Evolutionary conservation across 1,140 invertebrate species (phyloP).

Genomic region (Thaumatotibia leucotreta): DNA sequence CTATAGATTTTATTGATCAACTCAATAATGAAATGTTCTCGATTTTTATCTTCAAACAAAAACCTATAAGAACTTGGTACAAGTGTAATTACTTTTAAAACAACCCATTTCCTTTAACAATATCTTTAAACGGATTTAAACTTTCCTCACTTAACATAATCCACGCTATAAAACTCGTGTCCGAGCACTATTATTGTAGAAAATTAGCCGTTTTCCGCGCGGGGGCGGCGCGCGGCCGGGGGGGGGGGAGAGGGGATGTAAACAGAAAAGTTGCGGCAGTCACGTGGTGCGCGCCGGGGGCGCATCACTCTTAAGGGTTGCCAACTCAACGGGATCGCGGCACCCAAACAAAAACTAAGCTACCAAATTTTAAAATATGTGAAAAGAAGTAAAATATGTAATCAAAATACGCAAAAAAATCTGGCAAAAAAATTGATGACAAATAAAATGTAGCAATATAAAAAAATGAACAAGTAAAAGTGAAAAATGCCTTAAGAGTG

Average conservation of each 20-base stretch:
- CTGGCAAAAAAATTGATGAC: neutral
- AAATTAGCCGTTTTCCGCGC: constrained; percentile 15
- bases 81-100: neutral
- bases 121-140: neutral
- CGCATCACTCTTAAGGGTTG: constrained; percentile 70
- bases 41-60: neutral
- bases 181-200: constrained; percentile 17
- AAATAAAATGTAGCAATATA: neutral
- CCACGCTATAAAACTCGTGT: neutral
- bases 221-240: constrained; percentile 25
- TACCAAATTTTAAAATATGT: neutral
- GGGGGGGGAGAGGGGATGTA: constrained; percentile 46
- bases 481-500: constrained; percentile 54
- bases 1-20: too few species aligned
- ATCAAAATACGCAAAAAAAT: too few species aligned
- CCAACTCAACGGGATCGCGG: neutral
- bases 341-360: constrained; percentile 17
- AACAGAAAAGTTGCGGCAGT: constrained; percentile 72
- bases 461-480: neutral
- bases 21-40: too few species aligned
- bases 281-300: constrained; percentile 70
- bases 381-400: too few species aligned
- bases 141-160: neutral
- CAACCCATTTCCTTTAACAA: too few species aligned
- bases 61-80: neutral